Evolutionary conservation across 2,113 vertebrate species (phyloP), one percentile per base, ranked within the genome.

Genomic region (Struthidea cinerea): DNA sequence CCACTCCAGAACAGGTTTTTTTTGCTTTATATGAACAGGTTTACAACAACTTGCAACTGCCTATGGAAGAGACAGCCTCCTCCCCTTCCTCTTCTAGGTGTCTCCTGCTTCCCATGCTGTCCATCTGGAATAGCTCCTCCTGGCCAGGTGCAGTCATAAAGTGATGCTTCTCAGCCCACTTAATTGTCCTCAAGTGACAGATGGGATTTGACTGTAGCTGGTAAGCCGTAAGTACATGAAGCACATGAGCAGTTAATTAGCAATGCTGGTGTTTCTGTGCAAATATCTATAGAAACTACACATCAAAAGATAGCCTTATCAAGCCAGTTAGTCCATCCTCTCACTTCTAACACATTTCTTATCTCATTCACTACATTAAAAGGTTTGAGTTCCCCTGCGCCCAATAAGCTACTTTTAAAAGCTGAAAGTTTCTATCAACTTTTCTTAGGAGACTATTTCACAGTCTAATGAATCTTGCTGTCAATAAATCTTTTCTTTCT

Each of bases 111-210:
- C 19, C 59, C 11, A 23, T 76, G 23, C 39, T 78, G 47, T 93
- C 85, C 90, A 90, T 91, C 93, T 96, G 90, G 88, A 96, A 60
- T 35, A 60, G 27, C 75, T 78, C 75, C 56, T 90, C 79, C 24
- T 68, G 32, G 50, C 68, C 93, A 96, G 95, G 92, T 96, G 90
- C 79, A 77, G 39, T 37, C 44, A 81, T 16, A 63, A 89, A 96
- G 78, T 44, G 55, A 75, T 85, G 67, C n/a, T 89, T 94, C 75
- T 89, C 70, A 82, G 87, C 89, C 82, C 87, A 95, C 91, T 94
- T 95, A 96, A 88, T 90, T 96, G 93, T 96, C 95, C 87, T 95
- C 82, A 85, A 80, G 89, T 91, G 91, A 93, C 93, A 94, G 93
- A 93, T 92, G 90, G 80, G 90, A 89, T 94, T 93, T 95, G 76